Base-by-base conservation (phyloP, 1,140 invertebrate genomes). In the Alviniconcha marisindica region DNA sequence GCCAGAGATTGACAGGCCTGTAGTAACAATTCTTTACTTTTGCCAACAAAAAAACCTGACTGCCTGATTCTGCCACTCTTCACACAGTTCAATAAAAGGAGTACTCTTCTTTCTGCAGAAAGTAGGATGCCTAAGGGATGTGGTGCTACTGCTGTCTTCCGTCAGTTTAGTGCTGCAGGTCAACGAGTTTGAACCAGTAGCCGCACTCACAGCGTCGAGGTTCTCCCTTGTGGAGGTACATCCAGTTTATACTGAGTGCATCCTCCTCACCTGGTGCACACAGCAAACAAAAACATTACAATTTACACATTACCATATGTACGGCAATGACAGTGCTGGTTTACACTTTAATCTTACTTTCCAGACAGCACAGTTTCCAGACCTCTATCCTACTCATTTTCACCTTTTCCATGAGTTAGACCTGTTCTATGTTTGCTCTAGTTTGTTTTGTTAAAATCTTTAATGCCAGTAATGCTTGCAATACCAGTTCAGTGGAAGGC, bases 141-240 rank as follows among this genome's bases (percentile, higher is more conserved):
- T 54, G 51, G 10, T 76, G 28, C 66, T 28, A 7, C 10, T 51
- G 48, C 24, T 77, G 24, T 77, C 10, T 48, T 48, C 74, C 18
- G n/a, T 4, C 28, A 66, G 36, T 14, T 24, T 71, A 71, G 7
- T 71, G 56, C 33, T 86, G 48, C 24, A 89, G 91, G 85, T 97
- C 95, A 56, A 96, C 95, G 85, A 99, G 94, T 94, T 98, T 97
- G 94, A 98, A 99, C 97, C 97, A 99, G 92, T 98, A 95, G 56
- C 98, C 98, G 93, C 98, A 99, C 91, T 96, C 96, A 91, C 98
- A 99, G 85, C 98, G 96, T 89, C 97, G 96, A 54, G 97, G 96
- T 87, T 96, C 95, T 28, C 97, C 98, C 92, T 96, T 95, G 92
- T 98, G 95, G 87, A 99, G 92, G 96, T 97, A 98, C 96, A 99